These are phyloP conservation scores for Cataglyphis rosenhaueri DNA, from an alignment of 2,888 invertebrate species.

Conservation along the genomic window DNA sequence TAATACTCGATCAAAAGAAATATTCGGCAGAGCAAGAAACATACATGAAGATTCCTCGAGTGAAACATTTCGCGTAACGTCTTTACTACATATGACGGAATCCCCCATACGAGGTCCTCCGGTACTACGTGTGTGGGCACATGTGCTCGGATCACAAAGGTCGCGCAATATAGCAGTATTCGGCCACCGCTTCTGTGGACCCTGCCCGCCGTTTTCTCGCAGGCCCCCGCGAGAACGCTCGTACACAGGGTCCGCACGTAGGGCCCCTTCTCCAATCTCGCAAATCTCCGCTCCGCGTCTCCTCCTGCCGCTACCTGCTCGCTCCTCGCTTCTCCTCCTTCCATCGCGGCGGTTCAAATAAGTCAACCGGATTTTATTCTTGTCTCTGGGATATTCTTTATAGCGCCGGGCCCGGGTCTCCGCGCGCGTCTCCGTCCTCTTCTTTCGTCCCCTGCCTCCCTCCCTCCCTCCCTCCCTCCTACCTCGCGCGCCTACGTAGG, in stretches of 20 bases:
- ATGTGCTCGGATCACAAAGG: conserved; percentile 79
- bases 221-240: conserved; percentile 38
- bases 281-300: conserved; percentile 52
- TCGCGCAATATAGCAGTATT: conserved; percentile 81
- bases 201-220: conserved; percentile 54
- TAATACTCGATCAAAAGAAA: not conserved
- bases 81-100: conserved; percentile 45
- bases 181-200: conserved; percentile 78
- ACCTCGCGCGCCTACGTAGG: conserved; percentile 40
- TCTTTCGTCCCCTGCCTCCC: not conserved
- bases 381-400: conserved; percentile 83
- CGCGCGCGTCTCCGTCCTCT: conserved; percentile 56
- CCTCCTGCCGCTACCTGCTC: conserved; percentile 50
- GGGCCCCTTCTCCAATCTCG: conserved; percentile 58
- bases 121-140: conserved; percentile 76
- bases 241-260: conserved; percentile 40
- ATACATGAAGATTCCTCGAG: not conserved
- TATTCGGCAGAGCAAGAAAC: not conserved
- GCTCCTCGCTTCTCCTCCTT: conserved; percentile 49
- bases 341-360: conserved; percentile 78
- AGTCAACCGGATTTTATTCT: conserved; percentile 83
- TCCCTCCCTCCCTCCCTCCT: conserved; percentile 22
- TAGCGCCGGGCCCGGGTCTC: conserved; percentile 67
- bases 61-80: conserved; percentile 35
- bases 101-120: conserved; percentile 19